Evolutionary conservation across 2,797 vertebrate genomes (phyloP), one percentile per base, ranked within the genome.

Genomic region (Lophura swinhoii): DNA sequence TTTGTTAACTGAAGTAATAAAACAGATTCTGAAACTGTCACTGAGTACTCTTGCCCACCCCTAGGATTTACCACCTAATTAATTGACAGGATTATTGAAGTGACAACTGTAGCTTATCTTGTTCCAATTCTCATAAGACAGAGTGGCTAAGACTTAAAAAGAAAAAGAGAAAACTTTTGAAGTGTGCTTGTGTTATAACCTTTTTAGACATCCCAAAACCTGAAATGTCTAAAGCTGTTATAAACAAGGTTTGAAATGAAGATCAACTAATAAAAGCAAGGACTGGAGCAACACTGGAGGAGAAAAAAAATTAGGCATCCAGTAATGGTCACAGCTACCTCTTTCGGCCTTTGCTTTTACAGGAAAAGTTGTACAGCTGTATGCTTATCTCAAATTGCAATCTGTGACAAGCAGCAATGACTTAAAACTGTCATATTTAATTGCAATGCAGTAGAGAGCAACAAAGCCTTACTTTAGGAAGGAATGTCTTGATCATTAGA

Each of bases 401-500:
- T 4, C 13, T 63, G 49, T 39, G 66, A 39, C 17, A 31, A 48
- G 58, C 13, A 49, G 17, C 58, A 83, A 20, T 23, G 46, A 10
- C 12, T 80, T 44, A 24, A 13, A 26, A 31, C 8, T 75, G 10
- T 62, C 55, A 16, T 26, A 24, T 73, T 72, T 1, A 51, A 85
- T 67, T 6, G 31, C 9, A 73, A n/a, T 1, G 23, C 16, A 88
- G 67, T 55, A 84, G 46, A 79, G 48, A 26, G 16, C 63, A 66
- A 35, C 7, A 37, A 73, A 76, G 71, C 15, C 95, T 95, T 97
- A 98, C 99, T 98, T 99, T 99, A 15, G 99, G 99, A 88, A 99
- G 98, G 96, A 99, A 99, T 1, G 98, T 98, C 94, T 98, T 99
- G 97, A 98, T 98, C 99, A 99, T 99, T 72, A 99, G 97, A 91